Evolutionary conservation across 2,888 invertebrate species (phyloP).

Genomic region (Dryobota labecula): DNA sequence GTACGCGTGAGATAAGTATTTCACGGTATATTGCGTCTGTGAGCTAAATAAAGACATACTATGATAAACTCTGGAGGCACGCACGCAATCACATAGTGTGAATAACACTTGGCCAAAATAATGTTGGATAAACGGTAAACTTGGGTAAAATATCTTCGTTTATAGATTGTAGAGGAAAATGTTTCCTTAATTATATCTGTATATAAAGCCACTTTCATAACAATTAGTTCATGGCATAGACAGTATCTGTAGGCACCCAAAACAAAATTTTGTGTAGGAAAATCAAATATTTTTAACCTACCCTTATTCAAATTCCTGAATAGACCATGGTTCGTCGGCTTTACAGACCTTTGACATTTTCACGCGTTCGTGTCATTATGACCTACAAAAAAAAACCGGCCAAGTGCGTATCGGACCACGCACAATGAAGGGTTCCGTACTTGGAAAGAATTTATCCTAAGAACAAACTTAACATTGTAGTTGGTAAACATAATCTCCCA

Average conservation of each 20-base stretch:
- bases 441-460: too few species aligned
- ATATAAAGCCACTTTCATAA: too few species aligned
- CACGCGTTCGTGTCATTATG: too few species aligned
- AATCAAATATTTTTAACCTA: too few species aligned
- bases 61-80: conserved; percentile 59
- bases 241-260: neutral
- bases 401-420: too few species aligned
- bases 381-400: too few species aligned
- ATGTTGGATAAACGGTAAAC: neutral
- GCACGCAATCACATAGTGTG: conserved; percentile 25
- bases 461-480: too few species aligned
- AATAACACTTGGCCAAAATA: conserved; percentile 23
- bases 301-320: neutral
- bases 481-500: too few species aligned
- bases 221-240: too few species aligned
- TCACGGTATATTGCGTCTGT: conserved; percentile 37
- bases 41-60: conserved; percentile 53
- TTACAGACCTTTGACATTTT: neutral
- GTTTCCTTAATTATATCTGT: too few species aligned
- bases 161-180: neutral
- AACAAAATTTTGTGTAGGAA: neutral
- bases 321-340: neutral
- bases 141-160: neutral
- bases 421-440: too few species aligned
- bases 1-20: conserved; percentile 43